These are phyloP conservation scores for Clinocottus analis DNA, from an alignment of 2,113 vertebrate genomes.

Conservation along the genomic window DNA sequence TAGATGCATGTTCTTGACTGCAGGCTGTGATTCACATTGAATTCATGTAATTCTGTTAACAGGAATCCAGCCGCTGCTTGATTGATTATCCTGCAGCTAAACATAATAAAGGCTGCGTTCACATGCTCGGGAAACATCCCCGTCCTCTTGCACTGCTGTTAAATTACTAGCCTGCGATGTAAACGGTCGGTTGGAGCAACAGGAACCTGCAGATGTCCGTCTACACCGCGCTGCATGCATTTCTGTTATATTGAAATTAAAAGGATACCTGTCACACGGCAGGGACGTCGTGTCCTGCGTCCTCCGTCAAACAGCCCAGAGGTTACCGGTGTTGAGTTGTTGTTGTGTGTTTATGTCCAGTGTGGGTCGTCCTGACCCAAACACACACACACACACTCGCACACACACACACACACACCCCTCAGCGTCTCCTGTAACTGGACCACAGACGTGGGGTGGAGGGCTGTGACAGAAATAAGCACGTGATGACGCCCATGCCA, in stretches of 20 bases:
- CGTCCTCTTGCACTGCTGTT: background rate
- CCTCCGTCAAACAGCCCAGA: slow-evolving; percentile 4
- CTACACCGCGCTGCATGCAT: background rate
- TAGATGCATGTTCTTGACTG: slow-evolving; percentile 39
- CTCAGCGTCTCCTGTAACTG: slow-evolving; percentile 75
- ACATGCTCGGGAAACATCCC: slow-evolving; percentile 21
- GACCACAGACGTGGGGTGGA: slow-evolving; percentile 78
- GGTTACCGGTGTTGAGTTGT: slow-evolving; percentile 5
- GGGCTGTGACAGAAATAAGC: slow-evolving; percentile 85
- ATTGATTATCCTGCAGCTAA: slow-evolving; percentile 58
- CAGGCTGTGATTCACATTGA: slow-evolving; percentile 54
- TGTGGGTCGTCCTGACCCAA: slow-evolving; percentile 24
- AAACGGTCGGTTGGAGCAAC: background rate
- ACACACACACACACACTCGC: slow-evolving; percentile 15
- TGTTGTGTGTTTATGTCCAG: slow-evolving; percentile 13
- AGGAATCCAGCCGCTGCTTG: slow-evolving; percentile 30
- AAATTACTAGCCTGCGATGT: slow-evolving; percentile 1
- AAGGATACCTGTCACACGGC: slow-evolving; percentile 31
- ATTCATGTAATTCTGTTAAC: slow-evolving; percentile 67
- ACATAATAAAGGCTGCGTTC: slow-evolving; percentile 34
- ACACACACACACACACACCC: slow-evolving; percentile 10
- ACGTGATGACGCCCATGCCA: slow-evolving; percentile 73
- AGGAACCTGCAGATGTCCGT: background rate
- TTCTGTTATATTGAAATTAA: background rate
- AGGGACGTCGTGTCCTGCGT: slow-evolving; percentile 12